Evolutionary conservation across 1,140 invertebrate genomes (phyloP), one percentile per base, ranked within the genome.

Genomic region (Bombus confusus): DNA sequence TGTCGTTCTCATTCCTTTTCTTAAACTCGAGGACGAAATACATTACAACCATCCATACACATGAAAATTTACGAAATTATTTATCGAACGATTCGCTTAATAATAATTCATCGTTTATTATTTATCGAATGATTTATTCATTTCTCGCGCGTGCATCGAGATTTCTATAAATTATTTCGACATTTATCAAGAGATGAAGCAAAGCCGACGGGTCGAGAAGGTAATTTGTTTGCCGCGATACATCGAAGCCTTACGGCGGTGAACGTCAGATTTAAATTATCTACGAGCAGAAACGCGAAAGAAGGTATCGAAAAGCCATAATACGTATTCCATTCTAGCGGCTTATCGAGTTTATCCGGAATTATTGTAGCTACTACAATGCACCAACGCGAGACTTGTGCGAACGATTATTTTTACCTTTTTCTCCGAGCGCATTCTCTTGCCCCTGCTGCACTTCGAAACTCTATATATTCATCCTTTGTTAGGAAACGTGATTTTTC

Each of bases 221-320:
- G 39, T 37, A 18, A 37, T 31, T 8, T 47, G 37, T n/a, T 22
- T 18, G n/a, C 12, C 39, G 22, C 39, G 41, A 80, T 72, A 79
- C 8, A 62, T 47, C 31, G 39, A n/a, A 15, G 52, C 25, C 8
- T 84, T 79, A 47, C 47, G n/a, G 15, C 25, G 83, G 25, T 66
- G 34, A 85, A 75, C 37, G 74, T 72, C 66, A 39, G 80, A 78
- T 73, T 78, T 28, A 25, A 62, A 43, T 86, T 83, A 83, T 78
- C 68, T 66, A 73, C 22, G 80, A 22, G 41, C 0, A 37, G 25
- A 72, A 34, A 12, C n/a, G 34, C 43, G 34, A 28, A 41, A 43
- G 80, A 25, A 43, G 25, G 34, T 72, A 86, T 86, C 66, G 85
- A 73, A 73, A 86, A 64, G 68, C 80, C 74, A 86, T 83, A 86